Evolutionary conservation across 2,113 vertebrate genomes (phyloP), one percentile per base, ranked within the genome.

Genomic region (Varanus komodoensis): DNA sequence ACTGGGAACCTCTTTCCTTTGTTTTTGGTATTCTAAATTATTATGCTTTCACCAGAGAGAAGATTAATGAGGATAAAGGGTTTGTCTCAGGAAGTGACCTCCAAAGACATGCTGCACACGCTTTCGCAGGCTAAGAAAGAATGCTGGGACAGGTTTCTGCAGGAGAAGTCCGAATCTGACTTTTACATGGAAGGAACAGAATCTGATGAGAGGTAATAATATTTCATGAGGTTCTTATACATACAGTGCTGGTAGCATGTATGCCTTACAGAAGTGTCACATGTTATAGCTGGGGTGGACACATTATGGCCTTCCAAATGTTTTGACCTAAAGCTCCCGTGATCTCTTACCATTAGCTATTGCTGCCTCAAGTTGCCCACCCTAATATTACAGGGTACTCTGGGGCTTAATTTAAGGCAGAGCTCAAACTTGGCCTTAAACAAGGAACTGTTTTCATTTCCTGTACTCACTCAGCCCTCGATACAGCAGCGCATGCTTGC

Each of bases 111-210:
- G 98, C 96, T 99, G 90, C 98, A 85, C 57, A 99, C 98, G 0
- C 97, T 99, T 91, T 97, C 99, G 90, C 98, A 99, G 93, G 98
- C 98, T 14, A 99, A 98, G 97, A 99, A 99, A 94, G 99, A 99
- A 93, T 99, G 98, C 93, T 99, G 99, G 99, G 99, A 99, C 95
- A 96, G 98, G 88, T 99, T 99, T 95, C 97, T 99, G 82, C 98
- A 99, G 57, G 99, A 99, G 64, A 97, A 98, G 54, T 97, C 98
- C 57, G 97, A 98, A 8, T 98, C 98, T 0, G 98, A 99, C 78
- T 96, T 98, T 69, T 99, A 98, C 38, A 92, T 98, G 14, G 98
- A 98, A 83, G 97, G 96, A 32, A 96, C 97, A 0, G 98, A 99
- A 69, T 95, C 98, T 77, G 99, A 99, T 52, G 97, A 98, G 91